Percentiles rank a stretch among this genome's conserved stretches.
Conservation (phyloP, 2,113 vertebrate genomes). For the Pelusios castaneus region DNA sequence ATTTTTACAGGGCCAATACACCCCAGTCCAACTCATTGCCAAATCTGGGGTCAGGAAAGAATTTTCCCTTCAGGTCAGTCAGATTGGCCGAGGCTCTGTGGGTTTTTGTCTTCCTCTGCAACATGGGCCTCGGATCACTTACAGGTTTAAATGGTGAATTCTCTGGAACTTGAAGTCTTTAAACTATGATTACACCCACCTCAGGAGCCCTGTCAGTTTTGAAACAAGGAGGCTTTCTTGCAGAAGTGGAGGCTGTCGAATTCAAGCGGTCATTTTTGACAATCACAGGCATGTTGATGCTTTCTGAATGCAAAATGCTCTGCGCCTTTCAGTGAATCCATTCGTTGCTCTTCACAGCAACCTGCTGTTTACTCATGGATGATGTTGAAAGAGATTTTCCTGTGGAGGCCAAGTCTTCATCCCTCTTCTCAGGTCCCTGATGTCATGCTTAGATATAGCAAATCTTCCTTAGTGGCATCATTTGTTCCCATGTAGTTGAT, state of each 20-base stretch:
- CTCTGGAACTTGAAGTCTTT: too few species aligned
- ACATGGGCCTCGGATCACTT: too few species aligned
- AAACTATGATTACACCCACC: not conserved
- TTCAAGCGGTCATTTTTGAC: not conserved
- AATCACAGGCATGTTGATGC: not conserved
- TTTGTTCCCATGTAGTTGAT: not conserved
- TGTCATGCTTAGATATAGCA: not conserved
- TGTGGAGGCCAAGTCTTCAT: not conserved
- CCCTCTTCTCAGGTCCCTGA: not conserved
- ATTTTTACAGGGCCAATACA: not conserved
- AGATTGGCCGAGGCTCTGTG: too few species aligned
- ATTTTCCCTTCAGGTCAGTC: too few species aligned
- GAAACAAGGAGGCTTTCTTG: constrained; percentile 11
- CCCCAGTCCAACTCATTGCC: too few species aligned
- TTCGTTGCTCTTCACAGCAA: not conserved
- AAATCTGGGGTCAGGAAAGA: too few species aligned
- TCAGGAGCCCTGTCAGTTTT: not conserved
- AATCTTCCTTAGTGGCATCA: constrained; percentile 14
- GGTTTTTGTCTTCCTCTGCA: too few species aligned
- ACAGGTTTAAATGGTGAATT: too few species aligned
- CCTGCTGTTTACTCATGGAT: constrained; percentile 4
- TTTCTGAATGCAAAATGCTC: not conserved
- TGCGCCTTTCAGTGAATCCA: not conserved
- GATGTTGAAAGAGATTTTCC: not conserved
- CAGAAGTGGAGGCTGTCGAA: not conserved